A percentile compares a stretch with the other conserved stretches of the same genome.
These are phyloP conservation scores for Seriola aureovittata DNA, from an alignment of 2,113 vertebrate species.

Conservation along the genomic window DNA sequence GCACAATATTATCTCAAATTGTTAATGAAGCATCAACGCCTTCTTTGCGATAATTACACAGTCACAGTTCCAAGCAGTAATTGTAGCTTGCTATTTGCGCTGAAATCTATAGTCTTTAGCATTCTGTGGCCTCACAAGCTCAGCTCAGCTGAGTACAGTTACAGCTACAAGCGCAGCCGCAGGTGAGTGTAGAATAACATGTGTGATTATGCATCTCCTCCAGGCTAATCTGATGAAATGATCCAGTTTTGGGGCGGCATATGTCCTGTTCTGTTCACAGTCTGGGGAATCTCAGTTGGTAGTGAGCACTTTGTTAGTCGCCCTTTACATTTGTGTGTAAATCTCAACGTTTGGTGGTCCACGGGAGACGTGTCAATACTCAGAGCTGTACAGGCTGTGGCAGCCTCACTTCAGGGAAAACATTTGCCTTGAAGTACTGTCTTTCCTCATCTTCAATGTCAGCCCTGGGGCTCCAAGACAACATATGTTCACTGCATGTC, in stretches of 20 bases:
- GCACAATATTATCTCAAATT: neutral
- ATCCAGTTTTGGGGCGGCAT: conserved; percentile 57
- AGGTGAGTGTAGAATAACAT: conserved; percentile 73
- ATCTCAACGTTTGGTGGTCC: conserved; percentile 90
- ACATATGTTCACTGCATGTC: conserved; percentile 98
- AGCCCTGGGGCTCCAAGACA: conserved; percentile 96
- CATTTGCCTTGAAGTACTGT: conserved; percentile 97
- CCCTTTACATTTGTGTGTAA: conserved; percentile 86
- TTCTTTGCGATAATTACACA: conserved; percentile 30
- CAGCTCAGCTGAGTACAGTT: conserved; percentile 57
- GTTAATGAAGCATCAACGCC: neutral
- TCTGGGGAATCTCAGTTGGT: conserved; percentile 55
- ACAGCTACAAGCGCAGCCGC: conserved; percentile 76
- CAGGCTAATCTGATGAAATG: conserved; percentile 79
- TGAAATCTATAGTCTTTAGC: conserved; percentile 47
- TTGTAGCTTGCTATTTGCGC: conserved; percentile 9
- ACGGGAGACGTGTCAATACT: conserved; percentile 96
- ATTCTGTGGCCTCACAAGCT: conserved; percentile 24
- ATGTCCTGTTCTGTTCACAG: conserved; percentile 45
- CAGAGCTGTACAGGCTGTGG: conserved; percentile 91
- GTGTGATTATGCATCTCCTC: conserved; percentile 78
- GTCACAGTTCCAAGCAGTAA: neutral
- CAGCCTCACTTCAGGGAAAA: conserved; percentile 96
- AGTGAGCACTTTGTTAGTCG: conserved; percentile 47
- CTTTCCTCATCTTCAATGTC: conserved; percentile 98